A percentile compares a stretch with the other conserved stretches of the same genome.
Evolutionary conservation across 1,140 invertebrate genomes (phyloP).

Genomic region (Acromyrmex echinatior): DNA sequence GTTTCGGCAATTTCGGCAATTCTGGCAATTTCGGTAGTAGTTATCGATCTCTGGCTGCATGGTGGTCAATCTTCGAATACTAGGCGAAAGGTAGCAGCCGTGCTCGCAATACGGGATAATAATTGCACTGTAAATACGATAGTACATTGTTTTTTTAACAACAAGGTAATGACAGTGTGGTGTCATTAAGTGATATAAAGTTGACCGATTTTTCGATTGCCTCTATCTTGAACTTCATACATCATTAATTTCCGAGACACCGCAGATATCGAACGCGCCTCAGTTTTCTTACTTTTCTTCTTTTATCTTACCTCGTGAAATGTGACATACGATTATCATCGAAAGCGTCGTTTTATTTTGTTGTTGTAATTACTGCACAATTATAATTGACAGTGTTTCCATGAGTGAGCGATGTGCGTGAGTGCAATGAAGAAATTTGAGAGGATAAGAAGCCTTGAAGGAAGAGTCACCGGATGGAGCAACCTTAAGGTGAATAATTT

Average conservation of each 20-base stretch:
- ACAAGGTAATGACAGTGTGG: background rate
- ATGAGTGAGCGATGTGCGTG: background rate
- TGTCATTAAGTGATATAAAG: background rate
- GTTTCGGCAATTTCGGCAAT: no score
- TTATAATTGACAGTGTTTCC: background rate
- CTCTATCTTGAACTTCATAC: background rate
- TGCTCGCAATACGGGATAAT: background rate
- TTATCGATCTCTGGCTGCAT: no score
- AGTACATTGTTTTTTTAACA: slow-evolving; percentile 7
- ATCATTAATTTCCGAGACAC: background rate
- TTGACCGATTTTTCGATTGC: background rate
- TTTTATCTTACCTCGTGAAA: background rate
- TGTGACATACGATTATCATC: background rate
- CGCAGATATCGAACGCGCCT: background rate
- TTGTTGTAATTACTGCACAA: background rate
- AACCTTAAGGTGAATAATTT: background rate
- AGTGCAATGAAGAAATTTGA: background rate
- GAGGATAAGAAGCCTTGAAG: background rate
- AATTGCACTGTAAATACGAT: slow-evolving; percentile 5
- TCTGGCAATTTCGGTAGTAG: no score
- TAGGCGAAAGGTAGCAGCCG: no score
- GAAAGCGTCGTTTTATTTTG: background rate
- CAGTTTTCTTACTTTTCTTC: background rate
- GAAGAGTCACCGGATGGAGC: background rate
- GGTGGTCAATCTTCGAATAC: no score